A percentile compares a stretch with the other conserved stretches of the same genome.
Evolutionary conservation across 1,140 invertebrate species (phyloP).

Genomic region (Musca vetustissima): DNA sequence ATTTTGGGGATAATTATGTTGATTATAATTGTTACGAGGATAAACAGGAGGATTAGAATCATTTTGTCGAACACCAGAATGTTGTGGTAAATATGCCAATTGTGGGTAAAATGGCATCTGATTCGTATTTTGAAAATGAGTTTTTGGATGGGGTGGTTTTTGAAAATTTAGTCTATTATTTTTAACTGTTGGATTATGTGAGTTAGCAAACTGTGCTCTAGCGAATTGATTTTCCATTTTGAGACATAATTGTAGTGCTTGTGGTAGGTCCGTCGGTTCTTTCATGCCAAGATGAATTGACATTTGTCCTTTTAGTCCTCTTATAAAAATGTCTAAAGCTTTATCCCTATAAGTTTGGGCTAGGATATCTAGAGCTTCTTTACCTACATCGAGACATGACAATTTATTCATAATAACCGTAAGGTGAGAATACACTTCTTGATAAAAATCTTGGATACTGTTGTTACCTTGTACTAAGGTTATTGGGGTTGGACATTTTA

Average conservation of each 20-base stretch:
- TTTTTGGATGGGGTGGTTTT: too few species aligned
- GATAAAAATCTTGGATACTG: conserved; percentile 7
- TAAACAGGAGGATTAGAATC: too few species aligned
- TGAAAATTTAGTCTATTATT: too few species aligned
- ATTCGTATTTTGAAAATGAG: too few species aligned
- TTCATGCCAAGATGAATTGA: conserved; percentile 3
- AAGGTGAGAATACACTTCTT: conserved; percentile 11
- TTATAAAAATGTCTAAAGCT: conserved; percentile 15
- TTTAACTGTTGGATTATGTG: too few species aligned
- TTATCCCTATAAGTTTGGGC: conserved; percentile 15
- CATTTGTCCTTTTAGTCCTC: conserved; percentile 7
- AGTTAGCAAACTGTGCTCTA: conserved; percentile 6
- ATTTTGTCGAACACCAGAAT: too few species aligned
- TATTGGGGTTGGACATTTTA: too few species aligned
- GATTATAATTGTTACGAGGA: too few species aligned
- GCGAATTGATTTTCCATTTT: conserved; percentile 7
- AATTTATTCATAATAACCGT: conserved; percentile 12
- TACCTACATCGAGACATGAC: not conserved
- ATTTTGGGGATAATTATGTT: too few species aligned
- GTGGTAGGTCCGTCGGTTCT: conserved; percentile 10
- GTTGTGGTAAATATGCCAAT: too few species aligned
- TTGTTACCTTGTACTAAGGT: not conserved
- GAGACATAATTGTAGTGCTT: conserved; percentile 14
- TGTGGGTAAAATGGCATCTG: too few species aligned
- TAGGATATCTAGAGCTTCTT: not conserved